Percentiles rank a stretch among this genome's conserved stretches.
phyloP scores from a whole-genome alignment of 2,797 vertebrate species.

The Acipenser ruthenus region DNA sequence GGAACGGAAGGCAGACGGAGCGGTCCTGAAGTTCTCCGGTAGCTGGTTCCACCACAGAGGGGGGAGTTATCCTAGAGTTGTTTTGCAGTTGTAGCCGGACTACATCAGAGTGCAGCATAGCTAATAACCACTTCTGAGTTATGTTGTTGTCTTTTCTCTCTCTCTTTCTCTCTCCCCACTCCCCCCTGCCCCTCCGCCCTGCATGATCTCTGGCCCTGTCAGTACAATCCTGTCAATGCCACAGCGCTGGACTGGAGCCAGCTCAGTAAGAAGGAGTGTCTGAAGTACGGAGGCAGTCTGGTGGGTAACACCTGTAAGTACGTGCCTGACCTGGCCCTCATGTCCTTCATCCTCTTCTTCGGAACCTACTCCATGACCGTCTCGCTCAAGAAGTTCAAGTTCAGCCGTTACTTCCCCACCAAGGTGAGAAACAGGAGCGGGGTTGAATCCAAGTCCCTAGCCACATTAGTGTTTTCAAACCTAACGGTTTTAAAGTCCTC shows the following conservation, averaged over 20 bases:
- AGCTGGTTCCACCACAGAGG: no score
- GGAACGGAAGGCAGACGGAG: no score
- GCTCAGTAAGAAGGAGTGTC: constrained; percentile 90
- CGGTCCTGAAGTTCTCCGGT: no score
- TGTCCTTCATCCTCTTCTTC: constrained; percentile 98
- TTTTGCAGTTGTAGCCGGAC: no score
- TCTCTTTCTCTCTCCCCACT: no score
- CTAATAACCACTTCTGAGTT: constrained; percentile 1
- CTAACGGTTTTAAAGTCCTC: no score
- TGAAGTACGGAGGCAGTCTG: constrained; percentile 81
- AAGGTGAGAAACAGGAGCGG: constrained; percentile 67
- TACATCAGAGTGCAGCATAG: no score
- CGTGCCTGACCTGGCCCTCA: constrained; percentile 86
- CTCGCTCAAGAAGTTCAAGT: constrained; percentile 93
- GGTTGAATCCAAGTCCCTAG: neutral
- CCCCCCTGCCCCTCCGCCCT: constrained; percentile 15
- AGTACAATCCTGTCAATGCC: constrained; percentile 86
- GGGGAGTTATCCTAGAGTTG: no score
- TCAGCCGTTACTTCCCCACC: constrained; percentile 92
- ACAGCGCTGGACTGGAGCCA: constrained; percentile 96
- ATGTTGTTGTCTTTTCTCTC: constrained; percentile 6
- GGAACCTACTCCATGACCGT: constrained; percentile 94
- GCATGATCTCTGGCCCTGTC: constrained; percentile 28
- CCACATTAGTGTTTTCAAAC: no score
- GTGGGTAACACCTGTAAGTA: constrained; percentile 83